Evolutionary conservation across 1,140 invertebrate species (phyloP), one percentile per base, ranked within the genome.

Genomic region (Spodoptera litura): DNA sequence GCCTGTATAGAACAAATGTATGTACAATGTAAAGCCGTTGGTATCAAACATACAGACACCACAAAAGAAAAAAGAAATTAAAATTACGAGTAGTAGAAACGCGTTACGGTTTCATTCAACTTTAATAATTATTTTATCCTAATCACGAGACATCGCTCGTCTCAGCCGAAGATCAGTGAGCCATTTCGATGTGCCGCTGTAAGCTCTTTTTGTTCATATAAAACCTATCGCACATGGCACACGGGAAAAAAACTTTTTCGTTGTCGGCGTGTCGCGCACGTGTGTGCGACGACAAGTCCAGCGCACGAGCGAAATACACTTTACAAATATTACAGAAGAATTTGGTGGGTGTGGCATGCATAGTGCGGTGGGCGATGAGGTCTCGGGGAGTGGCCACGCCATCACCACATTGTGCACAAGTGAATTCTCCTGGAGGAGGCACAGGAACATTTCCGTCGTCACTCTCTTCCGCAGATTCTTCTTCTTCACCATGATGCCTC

Each of bases 251-350:
- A 15, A 91, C 90, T 72, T 95, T 95, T 9, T 95, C 93, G 79
- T 89, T 92, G 81, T 95, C 93, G 0, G 92, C 64, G 84, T 96
- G 95, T 61, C 95, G 91, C 3, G 95, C 92, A 0, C 95, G 90
- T 25, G 95, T 95, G 85, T 96, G 96, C 13, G 95, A 95, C 3
- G 95, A 95, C 3, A 96, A 85, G 81, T 96, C 95, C 0, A 95
- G 83, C 2, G 95, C 84, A 6, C 93, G 89, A 0, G 94, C 90
- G 82, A 96, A 96, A 72, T 95, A 91, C 35, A 96, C 95, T 73
- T 94, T 94, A 80, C 96, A 96, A 31, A 95, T 88, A 71, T 95
- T 95, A 79, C 96, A 96, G 49, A 91, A 91, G 59, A 95, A 95
- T 59, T 93, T 93, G 11, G 91, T 90, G 2, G 92, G 92, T 2